Percentiles rank a stretch among this genome's conserved stretches.
These are phyloP conservation scores for Peromyscus leucopus DNA, from an alignment of 2,113 vertebrate species.

Conservation along the genomic window DNA sequence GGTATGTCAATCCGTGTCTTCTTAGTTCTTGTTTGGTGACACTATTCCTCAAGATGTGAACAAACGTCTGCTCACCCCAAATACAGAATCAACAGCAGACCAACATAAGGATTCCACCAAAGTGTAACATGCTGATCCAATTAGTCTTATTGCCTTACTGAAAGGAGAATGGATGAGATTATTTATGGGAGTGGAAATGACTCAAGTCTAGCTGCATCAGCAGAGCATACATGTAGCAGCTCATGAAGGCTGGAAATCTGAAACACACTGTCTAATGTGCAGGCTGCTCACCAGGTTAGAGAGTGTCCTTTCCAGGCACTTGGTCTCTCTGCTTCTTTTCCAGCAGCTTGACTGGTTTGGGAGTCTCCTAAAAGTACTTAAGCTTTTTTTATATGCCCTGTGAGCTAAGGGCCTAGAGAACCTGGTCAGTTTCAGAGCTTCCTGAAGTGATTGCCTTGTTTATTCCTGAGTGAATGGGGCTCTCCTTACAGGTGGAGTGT, in stretches of 20 bases:
- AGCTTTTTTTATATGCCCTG: background rate
- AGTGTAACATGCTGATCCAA: too few relatives aligned
- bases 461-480: background rate
- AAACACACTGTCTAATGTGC: background rate
- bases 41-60: background rate
- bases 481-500: background rate
- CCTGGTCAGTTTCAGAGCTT: background rate
- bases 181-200: background rate
- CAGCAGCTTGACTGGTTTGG: background rate
- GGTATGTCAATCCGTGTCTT: background rate
- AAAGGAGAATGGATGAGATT: background rate
- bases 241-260: background rate
- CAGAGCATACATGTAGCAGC: background rate
- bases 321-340: background rate
- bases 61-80: background rate
- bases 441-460: background rate
- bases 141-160: background rate
- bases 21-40: background rate
- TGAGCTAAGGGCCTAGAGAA: too few relatives aligned
- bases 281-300: background rate
- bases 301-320: too few relatives aligned
- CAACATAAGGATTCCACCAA: background rate
- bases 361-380: background rate
- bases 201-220: background rate
- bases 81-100: background rate